Evolutionary conservation across 2,888 invertebrate genomes (phyloP), one percentile per base, ranked within the genome.

Genomic region (Caenorhabditis doughertyi): DNA sequence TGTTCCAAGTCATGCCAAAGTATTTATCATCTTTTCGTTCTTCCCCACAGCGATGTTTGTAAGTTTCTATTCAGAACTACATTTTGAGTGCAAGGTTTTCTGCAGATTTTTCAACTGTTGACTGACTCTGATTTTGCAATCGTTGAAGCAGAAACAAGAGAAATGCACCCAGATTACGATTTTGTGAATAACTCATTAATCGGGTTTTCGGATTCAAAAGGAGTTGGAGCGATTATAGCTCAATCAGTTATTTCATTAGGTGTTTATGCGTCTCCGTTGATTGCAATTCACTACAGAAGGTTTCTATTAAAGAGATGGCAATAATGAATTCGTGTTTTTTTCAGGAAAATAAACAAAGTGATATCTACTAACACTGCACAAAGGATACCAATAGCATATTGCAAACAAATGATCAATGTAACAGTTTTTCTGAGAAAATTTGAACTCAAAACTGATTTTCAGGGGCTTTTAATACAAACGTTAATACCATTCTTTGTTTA

Each of bases 401-500:
- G 70, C 35, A 79, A 71, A 29, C 79, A 71, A 27, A n/a, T 79
- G 3, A 44, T 79, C 1, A 79, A 70, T 47, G 79, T 79, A 35
- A 77, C 42, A 42, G 23, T 9, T 5, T 13, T 32, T n/a, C 1
- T 13, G 13, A 32, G 7, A 58, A 25, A 32, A n/a, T n/a, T 2
- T 39, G 13, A 42, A 1, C 16, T 1, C 1, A 29, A 16, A 25
- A 16, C 7, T 53, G 25, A 8, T 13, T 65, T 74, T 13, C 39
- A 79, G 79, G 79, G 79, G 2, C 49, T 79, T 5, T 27, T 79
- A 0, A 32, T 79, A 16, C 79, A 79, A 79, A 71, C 79, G 5
- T 25, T 79, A 16, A 55, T 79, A 5, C 79, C 79, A 35, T 79
- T 79, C 23, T 64, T 18, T 13, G 70, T 79, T 0, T 79, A 79